Percentiles rank a stretch among this genome's conserved stretches.
phyloP scores from a whole-genome alignment of 2,888 invertebrate genomes.

The Synanthedon vespiformis region DNA sequence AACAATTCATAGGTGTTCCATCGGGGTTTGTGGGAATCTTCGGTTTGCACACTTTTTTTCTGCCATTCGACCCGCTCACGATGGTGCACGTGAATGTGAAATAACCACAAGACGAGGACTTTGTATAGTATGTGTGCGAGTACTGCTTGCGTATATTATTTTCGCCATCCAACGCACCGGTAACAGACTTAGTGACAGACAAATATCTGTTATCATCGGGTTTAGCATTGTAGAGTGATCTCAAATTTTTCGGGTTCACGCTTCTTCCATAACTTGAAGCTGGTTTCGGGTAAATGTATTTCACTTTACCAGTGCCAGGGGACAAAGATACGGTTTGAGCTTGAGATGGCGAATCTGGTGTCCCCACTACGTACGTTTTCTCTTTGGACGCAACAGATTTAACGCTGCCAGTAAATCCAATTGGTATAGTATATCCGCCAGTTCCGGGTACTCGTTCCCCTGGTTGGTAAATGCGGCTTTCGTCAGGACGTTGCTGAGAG shows the following conservation, averaged over 20 bases:
- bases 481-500: slow-evolving; percentile 53
- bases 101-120: slow-evolving; percentile 88
- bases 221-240: slow-evolving; percentile 38
- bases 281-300: slow-evolving; percentile 33
- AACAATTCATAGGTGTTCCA: slow-evolving; percentile 75
- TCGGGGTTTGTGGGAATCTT: slow-evolving; percentile 83
- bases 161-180: slow-evolving; percentile 75
- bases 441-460: slow-evolving; percentile 77
- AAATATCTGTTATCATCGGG: slow-evolving; percentile 76
- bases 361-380: slow-evolving; percentile 69
- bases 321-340: slow-evolving; percentile 73
- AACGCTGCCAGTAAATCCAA: slow-evolving; percentile 76
- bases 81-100: slow-evolving; percentile 88
- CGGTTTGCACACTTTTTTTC: slow-evolving; percentile 85
- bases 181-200: slow-evolving; percentile 83
- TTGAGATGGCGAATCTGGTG: slow-evolving; percentile 72
- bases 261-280: slow-evolving; percentile 26
- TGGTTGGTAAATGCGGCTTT: slow-evolving; percentile 72
- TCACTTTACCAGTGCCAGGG: slow-evolving; percentile 60
- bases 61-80: slow-evolving; percentile 80
- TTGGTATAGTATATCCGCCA: slow-evolving; percentile 75
- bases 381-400: slow-evolving; percentile 75
- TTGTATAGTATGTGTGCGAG: slow-evolving; percentile 85
- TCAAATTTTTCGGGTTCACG: slow-evolving; percentile 43
- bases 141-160: slow-evolving; percentile 78